These are phyloP conservation scores for Globodera rostochiensis DNA, from an alignment of 1,140 invertebrate genomes.

Conservation along the genomic window DNA sequence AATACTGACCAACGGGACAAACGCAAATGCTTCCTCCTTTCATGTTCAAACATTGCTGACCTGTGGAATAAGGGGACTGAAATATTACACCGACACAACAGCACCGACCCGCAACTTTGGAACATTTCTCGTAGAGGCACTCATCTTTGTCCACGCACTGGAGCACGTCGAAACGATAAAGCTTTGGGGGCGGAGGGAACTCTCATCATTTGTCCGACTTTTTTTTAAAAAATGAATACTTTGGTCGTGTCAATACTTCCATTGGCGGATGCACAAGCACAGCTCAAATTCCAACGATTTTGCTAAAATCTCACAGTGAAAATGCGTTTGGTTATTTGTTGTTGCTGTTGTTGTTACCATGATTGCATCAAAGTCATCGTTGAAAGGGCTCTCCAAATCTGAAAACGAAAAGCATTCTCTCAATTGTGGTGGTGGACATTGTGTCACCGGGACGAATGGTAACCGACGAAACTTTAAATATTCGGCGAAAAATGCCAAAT, in stretches of 20 bases:
- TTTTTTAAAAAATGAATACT: not conserved
- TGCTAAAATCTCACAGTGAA: not conserved
- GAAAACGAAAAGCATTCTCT: not conserved
- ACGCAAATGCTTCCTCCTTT: constrained; percentile 5
- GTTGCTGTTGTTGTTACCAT: not conserved
- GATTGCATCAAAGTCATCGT: constrained; percentile 19
- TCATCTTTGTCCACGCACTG: constrained; percentile 21
- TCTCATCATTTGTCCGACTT: not conserved
- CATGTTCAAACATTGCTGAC: constrained; percentile 18
- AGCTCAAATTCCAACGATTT: constrained; percentile 29
- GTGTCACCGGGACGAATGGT: too few relatives aligned
- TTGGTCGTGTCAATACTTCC: not conserved
- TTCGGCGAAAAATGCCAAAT: too few relatives aligned
- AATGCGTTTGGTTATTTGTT: too few relatives aligned
- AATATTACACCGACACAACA: not conserved
- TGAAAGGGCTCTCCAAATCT: constrained; percentile 23
- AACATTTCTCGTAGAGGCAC: constrained; percentile 17
- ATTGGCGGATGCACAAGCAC: constrained; percentile 19
- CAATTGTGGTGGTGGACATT: not conserved
- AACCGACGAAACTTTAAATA: too few relatives aligned
- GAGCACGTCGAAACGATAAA: constrained; percentile 24
- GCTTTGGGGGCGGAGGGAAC: too few relatives aligned
- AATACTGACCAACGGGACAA: constrained; percentile 3
- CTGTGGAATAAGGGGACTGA: not conserved
- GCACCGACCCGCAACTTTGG: not conserved